phyloP scores from a whole-genome alignment of 2,797 vertebrate species.

The Sebastolobus altivelis region DNA sequence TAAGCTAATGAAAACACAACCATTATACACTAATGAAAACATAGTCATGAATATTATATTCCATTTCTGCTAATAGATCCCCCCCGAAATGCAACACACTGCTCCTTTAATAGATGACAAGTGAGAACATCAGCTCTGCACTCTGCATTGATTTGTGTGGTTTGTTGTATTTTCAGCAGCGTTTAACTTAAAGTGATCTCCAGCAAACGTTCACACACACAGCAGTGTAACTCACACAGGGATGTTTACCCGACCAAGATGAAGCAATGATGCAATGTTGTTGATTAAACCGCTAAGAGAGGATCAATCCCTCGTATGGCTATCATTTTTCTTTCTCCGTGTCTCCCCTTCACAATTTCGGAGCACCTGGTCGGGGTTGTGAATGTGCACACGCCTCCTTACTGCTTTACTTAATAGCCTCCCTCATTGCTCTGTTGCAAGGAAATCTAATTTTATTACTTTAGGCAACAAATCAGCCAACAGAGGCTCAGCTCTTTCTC shows the following conservation, averaged over 20 bases:
- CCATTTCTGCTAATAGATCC: too few species aligned
- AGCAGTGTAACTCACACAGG: slow-evolving; percentile 22
- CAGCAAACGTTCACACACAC: slow-evolving; percentile 9
- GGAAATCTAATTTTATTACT: slow-evolving; percentile 79
- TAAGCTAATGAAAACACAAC: too few species aligned
- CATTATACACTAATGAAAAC: too few species aligned
- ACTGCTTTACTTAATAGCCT: slow-evolving; percentile 73
- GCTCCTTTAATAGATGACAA: background rate
- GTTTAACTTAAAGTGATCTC: slow-evolving; percentile 24
- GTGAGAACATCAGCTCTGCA: background rate
- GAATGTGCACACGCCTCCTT: slow-evolving; percentile 65
- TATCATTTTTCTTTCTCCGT: slow-evolving; percentile 45
- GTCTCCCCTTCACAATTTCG: slow-evolving; percentile 26
- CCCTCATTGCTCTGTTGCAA: slow-evolving; percentile 65
- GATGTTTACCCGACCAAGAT: slow-evolving; percentile 30
- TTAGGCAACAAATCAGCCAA: slow-evolving; percentile 71
- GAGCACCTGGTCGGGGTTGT: slow-evolving; percentile 42
- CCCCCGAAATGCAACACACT: too few species aligned
- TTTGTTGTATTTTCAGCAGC: slow-evolving; percentile 24
- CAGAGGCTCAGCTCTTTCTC: slow-evolving; percentile 56
- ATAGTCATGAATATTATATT: too few species aligned
- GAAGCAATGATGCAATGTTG: slow-evolving; percentile 41
- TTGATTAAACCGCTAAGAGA: slow-evolving; percentile 50
- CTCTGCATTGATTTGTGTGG: background rate
- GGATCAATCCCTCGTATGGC: slow-evolving; percentile 51